A percentile compares a stretch with the other conserved stretches of the same genome.
Conservation (phyloP, 1,140 invertebrate genomes). For the Papilio helenus region DNA sequence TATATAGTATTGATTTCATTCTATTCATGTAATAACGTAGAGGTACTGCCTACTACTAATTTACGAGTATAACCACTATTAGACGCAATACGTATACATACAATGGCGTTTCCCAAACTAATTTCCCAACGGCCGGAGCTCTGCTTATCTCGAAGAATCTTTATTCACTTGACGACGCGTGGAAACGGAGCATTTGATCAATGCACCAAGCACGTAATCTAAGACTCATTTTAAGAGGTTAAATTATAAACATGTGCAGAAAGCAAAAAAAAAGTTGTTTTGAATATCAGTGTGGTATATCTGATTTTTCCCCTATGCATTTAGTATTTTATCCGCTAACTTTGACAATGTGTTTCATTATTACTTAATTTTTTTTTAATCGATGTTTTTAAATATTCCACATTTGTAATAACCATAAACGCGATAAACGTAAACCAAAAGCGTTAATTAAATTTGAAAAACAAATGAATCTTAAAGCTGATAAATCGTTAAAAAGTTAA, state of each 20-base stretch:
- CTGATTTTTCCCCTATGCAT: too few relatives aligned
- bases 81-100: background rate
- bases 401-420: background rate
- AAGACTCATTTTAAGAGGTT: background rate
- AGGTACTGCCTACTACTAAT: background rate
- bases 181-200: slow-evolving; percentile 11
- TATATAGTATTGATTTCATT: background rate
- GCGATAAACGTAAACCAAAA: background rate
- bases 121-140: slow-evolving; percentile 34
- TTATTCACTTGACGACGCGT: slow-evolving; percentile 31
- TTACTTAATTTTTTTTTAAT: background rate
- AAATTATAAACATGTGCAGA: background rate
- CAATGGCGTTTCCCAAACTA: slow-evolving; percentile 26
- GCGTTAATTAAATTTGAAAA: background rate
- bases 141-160: slow-evolving; percentile 25
- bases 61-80: background rate
- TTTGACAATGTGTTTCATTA: too few relatives aligned
- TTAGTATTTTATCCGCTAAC: too few relatives aligned
- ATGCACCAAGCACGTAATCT: background rate
- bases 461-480: background rate
- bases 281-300: background rate
- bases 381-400: background rate
- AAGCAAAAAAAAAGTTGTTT: background rate
- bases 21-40: background rate
- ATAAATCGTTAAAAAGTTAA: slow-evolving; percentile 4